Conservation (phyloP, 2,888 invertebrate species). For the Polydesmus complanatus region DNA sequence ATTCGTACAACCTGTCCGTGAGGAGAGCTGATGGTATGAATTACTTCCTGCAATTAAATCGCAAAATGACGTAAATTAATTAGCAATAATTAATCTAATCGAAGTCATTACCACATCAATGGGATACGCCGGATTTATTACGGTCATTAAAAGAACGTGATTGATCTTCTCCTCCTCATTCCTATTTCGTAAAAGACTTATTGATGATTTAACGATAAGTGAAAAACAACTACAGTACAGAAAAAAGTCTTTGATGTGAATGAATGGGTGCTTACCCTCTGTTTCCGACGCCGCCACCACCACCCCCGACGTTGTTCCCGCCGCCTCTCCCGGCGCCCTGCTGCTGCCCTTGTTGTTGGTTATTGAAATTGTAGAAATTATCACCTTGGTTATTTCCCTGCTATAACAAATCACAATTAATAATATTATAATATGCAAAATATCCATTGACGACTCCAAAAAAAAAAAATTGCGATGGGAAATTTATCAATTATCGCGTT, state of each 20-base stretch:
- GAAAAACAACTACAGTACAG: too few species aligned
- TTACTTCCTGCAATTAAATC: constrained; percentile 67
- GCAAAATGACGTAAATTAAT: neutral
- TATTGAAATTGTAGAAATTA: constrained; percentile 9
- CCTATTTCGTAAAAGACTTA: neutral
- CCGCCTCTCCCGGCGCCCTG: neutral
- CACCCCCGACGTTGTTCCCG: neutral
- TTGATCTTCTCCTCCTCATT: constrained; percentile 73
- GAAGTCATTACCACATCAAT: constrained; percentile 87
- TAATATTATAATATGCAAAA: neutral
- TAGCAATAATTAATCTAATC: neutral
- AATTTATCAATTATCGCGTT: too few species aligned
- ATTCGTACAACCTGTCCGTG: constrained; percentile 93
- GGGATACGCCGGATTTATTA: constrained; percentile 96
- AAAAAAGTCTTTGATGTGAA: neutral
- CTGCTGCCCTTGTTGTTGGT: too few species aligned
- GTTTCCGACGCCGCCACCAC: neutral
- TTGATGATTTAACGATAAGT: neutral
- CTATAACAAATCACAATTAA: neutral
- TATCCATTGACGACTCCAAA: too few species aligned
- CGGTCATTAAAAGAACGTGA: constrained; percentile 91
- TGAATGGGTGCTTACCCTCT: neutral
- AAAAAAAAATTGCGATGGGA: too few species aligned
- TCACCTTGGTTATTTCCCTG: constrained; percentile 8
- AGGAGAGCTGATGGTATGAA: constrained; percentile 90